Base-by-base conservation (phyloP, 2,888 invertebrate genomes). In the Idaea aversata region DNA sequence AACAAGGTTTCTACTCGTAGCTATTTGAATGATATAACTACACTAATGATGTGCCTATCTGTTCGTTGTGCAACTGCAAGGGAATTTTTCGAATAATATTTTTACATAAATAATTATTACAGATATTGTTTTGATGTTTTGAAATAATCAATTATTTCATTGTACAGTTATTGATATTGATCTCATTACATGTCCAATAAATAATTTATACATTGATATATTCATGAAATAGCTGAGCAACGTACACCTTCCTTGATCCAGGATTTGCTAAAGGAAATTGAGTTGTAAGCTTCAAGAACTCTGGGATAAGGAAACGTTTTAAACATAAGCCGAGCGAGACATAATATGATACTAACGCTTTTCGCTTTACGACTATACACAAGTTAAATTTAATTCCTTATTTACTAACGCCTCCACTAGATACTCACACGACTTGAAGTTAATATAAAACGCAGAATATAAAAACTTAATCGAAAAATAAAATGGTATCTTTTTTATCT, bases 261-360 rank as follows among this genome's bases (percentile, higher is more conserved):
- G 86, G 87, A 84, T 87, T 87, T 85, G 79, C 78, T 79, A 77
- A 78, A 81, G 81, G 82, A 87, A 88, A 88, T 88, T 87, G 87
- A 84, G 85, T 86, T 83, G 84, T 86, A 86, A 87, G 87, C 87
- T 85, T 80, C 79, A 79, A 81, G 79, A 84, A 82, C 68, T 82
- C 82, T 76, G 72, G 81, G 81, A 79, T 82, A 76, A 76, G 79
- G 72, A 77, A 80, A 79, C 80, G 77, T 79, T 79, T 77, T 73
- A 72, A 71, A 72, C 75, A 72, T 82, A 85, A 85, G 82, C 82
- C 77, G 71, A 77, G 76, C 77, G 74, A 76, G 75, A 77, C 73
- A 76, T 78, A 75, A 76, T 80, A 73, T 76, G 72, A 77, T 78
- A 76, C 75, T 78, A 71, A 75, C 72, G 75, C 67, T 66, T 72